phyloP scores from a whole-genome alignment of 2,888 invertebrate species.

The Octodonta nipae region DNA sequence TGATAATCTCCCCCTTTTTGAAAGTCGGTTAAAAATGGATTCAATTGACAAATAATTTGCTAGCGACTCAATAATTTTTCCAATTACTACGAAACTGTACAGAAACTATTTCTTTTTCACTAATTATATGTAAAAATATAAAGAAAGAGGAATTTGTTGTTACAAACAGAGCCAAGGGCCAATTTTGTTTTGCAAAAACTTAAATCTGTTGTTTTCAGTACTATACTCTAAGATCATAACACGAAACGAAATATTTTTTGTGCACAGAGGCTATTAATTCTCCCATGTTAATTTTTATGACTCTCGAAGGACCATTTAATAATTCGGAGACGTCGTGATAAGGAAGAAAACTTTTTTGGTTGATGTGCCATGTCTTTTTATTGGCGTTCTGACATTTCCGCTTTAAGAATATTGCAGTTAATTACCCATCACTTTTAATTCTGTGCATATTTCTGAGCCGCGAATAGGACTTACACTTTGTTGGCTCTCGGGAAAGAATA shows the following conservation, averaged over 20 bases:
- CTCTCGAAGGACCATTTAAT: conserved; percentile 21
- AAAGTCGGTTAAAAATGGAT: too few relatives aligned
- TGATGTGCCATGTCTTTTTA: conserved; percentile 40
- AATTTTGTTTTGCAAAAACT: too few relatives aligned
- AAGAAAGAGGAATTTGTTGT: too few relatives aligned
- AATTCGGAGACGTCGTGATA: conserved; percentile 15
- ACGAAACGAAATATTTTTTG: not conserved
- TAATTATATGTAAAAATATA: too few relatives aligned
- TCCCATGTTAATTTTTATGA: conserved; percentile 22
- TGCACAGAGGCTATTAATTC: conserved; percentile 14
- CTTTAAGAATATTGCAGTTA: conserved; percentile 35
- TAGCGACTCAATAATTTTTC: too few relatives aligned
- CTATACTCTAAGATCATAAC: not conserved
- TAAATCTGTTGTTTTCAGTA: too few relatives aligned
- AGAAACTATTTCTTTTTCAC: too few relatives aligned
- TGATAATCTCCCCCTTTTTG: too few relatives aligned
- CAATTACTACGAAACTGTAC: too few relatives aligned
- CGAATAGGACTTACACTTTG: conserved; percentile 1
- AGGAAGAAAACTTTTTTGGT: conserved; percentile 15
- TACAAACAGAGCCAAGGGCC: too few relatives aligned
- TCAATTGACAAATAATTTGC: too few relatives aligned
- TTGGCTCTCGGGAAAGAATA: conserved; percentile 1
- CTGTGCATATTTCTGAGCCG: conserved; percentile 1
- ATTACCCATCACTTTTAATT: conserved; percentile 32
- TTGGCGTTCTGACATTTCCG: conserved; percentile 42